phyloP scores from a whole-genome alignment of 2,113 vertebrate species.

The Stomatorhinus ivindoensis region DNA sequence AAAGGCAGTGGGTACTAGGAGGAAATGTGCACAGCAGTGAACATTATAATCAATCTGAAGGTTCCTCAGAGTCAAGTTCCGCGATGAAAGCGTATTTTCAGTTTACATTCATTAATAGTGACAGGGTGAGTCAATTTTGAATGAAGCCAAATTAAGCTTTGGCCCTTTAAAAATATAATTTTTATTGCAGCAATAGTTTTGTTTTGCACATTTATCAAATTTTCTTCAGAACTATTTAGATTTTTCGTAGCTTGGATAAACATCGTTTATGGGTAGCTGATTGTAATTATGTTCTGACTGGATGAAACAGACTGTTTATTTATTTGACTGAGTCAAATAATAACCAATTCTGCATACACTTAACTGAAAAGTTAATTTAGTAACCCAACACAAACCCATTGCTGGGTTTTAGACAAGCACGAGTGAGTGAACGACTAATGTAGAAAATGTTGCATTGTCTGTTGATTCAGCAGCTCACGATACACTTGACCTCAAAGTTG shows the following conservation, averaged over 20 bases:
- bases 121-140: neutral
- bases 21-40: neutral
- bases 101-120: neutral
- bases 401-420: neutral
- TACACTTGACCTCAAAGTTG: slow-evolving; percentile 28
- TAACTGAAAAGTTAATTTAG: neutral
- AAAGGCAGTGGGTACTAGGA: neutral
- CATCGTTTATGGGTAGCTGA: too few species aligned
- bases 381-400: neutral
- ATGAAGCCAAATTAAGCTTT: neutral
- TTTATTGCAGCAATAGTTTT: neutral
- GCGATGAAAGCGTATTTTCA: neutral
- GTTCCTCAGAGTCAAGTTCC: neutral
- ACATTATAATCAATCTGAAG: neutral
- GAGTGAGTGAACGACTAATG: slow-evolving; percentile 6
- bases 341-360: neutral
- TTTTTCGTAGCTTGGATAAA: neutral
- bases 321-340: neutral
- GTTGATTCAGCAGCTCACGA: slow-evolving; percentile 30
- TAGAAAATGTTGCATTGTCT: slow-evolving; percentile 40
- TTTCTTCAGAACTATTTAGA: neutral
- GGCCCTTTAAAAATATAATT: neutral
- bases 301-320: neutral
- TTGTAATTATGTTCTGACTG: neutral
- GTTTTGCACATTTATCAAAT: neutral